Conservation (phyloP, 2,797 vertebrate species). For the Eulemur coronatus region DNA sequence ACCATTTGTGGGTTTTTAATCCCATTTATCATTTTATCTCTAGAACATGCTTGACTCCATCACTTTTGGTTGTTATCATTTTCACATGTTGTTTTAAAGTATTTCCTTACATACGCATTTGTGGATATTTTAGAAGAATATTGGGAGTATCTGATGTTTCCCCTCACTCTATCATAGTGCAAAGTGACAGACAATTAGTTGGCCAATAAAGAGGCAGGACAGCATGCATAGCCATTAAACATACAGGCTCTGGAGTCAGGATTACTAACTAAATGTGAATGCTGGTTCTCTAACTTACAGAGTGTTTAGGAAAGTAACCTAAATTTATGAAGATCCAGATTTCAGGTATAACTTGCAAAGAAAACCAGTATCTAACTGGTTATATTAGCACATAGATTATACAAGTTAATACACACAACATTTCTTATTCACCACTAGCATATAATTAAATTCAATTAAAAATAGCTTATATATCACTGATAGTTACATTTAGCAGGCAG, state of each 20-base stretch:
- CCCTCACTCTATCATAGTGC: background rate
- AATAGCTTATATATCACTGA: background rate
- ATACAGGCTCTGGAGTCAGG: background rate
- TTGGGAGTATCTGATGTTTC: background rate
- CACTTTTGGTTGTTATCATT: background rate
- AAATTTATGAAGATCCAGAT: background rate
- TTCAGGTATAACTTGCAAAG: background rate
- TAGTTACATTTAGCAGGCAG: background rate
- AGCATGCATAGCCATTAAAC: background rate
- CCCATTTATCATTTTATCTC: background rate
- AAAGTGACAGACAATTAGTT: background rate
- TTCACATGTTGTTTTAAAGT: background rate
- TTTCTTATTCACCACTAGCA: background rate
- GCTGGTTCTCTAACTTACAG: background rate
- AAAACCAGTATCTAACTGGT: background rate
- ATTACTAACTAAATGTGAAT: background rate
- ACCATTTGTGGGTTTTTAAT: background rate
- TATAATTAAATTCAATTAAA: background rate
- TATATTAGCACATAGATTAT: background rate
- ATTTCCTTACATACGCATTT: background rate
- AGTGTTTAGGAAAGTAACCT: background rate
- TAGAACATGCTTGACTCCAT: background rate
- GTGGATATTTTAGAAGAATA: background rate
- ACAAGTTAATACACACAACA: background rate
- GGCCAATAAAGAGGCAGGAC: background rate